Evolutionary conservation across 2,113 vertebrate genomes (phyloP).

Genomic region (Cephalopterus ornatus): DNA sequence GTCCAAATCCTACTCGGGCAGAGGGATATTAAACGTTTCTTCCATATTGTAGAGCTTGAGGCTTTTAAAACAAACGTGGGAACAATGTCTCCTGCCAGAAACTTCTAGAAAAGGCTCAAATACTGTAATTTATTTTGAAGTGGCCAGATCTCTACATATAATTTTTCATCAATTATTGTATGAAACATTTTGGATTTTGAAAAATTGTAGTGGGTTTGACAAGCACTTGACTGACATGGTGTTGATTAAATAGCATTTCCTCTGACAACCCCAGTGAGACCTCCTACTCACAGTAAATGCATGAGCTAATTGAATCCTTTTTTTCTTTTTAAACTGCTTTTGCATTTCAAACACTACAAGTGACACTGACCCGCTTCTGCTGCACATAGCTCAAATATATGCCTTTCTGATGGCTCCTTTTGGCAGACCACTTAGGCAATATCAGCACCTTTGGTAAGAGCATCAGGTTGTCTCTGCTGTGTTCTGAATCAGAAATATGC

Average conservation of each 20-base stretch:
- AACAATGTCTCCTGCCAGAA: background rate
- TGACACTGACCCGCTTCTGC: background rate
- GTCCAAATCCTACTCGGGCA: background rate
- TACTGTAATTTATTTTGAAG: background rate
- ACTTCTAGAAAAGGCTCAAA: background rate
- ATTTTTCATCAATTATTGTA: background rate
- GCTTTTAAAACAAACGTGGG: background rate
- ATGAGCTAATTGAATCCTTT: conserved; percentile 38
- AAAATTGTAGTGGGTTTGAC: conserved; percentile 22
- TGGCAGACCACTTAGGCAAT: background rate
- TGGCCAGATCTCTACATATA: background rate
- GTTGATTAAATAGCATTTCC: conserved; percentile 56
- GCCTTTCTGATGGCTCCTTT: background rate
- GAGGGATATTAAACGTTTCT: background rate
- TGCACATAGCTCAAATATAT: background rate
- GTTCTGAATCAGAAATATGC: background rate
- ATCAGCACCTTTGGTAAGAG: background rate
- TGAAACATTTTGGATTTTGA: background rate
- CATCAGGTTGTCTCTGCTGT: background rate
- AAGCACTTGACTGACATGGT: conserved; percentile 36
- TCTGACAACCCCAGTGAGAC: conserved; percentile 29
- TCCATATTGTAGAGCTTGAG: background rate
- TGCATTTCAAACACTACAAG: conserved; percentile 13
- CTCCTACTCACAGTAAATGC: conserved; percentile 1
- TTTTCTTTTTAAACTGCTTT: background rate